Conservation (phyloP, 2,113 vertebrate species). For the Puffinus mauretanicus region DNA sequence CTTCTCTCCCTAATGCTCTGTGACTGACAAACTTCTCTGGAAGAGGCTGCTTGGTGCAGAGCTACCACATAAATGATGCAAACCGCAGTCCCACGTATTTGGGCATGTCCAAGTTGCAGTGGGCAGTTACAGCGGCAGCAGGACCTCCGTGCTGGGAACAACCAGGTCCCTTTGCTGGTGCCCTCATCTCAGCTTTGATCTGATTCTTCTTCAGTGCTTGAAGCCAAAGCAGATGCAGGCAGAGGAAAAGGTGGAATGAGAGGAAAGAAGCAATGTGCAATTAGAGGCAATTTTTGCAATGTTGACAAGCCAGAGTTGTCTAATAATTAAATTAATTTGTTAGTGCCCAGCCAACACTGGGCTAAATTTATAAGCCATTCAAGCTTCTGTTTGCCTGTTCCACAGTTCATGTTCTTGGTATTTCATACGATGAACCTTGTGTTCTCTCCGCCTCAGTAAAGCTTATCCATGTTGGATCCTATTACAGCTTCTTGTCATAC, state of each 20-base stretch:
- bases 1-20: neutral
- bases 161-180: neutral
- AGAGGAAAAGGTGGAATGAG: neutral
- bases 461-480: neutral
- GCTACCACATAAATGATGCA: neutral
- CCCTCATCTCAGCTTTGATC: neutral
- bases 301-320: neutral
- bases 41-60: neutral
- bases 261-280: neutral
- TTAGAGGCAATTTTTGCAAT: neutral
- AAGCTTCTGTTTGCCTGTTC: neutral
- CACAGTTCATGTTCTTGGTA: neutral
- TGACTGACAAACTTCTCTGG: neutral
- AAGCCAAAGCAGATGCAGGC: neutral
- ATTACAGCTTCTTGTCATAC: neutral
- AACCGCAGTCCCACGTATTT: neutral
- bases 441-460: neutral
- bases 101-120: neutral
- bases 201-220: neutral
- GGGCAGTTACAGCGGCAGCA: rapidly evolving
- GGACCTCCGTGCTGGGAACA: neutral
- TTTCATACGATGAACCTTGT: neutral
- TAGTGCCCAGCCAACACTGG: neutral
- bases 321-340: neutral
- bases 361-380: neutral